These are phyloP conservation scores for Camponotus pennsylvanicus DNA, from an alignment of 1,140 invertebrate species.

Conservation along the genomic window DNA sequence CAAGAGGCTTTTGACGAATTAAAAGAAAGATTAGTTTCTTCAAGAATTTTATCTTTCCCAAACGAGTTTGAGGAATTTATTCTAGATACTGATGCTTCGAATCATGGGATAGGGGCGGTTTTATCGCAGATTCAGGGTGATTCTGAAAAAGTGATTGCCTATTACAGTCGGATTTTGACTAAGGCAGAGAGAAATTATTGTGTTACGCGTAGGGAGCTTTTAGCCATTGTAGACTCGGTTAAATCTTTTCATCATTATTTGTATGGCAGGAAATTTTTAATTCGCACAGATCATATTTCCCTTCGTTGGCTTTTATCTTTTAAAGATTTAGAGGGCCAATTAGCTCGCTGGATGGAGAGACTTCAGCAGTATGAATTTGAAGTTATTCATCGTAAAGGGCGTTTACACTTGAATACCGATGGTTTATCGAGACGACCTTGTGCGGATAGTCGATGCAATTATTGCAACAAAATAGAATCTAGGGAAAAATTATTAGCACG, in stretches of 20 bases:
- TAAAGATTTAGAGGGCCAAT: neutral
- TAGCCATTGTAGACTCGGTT: neutral
- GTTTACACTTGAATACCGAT: neutral
- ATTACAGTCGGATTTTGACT: neutral
- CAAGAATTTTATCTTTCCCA: neutral
- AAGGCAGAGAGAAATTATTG: neutral
- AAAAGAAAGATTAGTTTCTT: neutral
- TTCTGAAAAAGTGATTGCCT: neutral
- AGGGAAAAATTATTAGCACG: too few species aligned
- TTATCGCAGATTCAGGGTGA: neutral
- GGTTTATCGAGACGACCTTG: neutral
- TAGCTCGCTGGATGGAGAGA: neutral
- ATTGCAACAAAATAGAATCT: neutral
- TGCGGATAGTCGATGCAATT: neutral
- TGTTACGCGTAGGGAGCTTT: neutral
- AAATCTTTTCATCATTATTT: constrained; percentile 33
- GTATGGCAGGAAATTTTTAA: neutral
- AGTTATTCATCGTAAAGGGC: neutral
- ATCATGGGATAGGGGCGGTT: neutral
- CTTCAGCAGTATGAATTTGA: constrained; percentile 40
- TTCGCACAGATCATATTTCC: neutral
- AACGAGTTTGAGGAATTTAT: neutral
- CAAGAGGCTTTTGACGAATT: neutral
- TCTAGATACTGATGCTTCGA: neutral
- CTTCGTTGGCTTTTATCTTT: constrained; percentile 26